Evolutionary conservation across 2,888 invertebrate genomes (phyloP).

Genomic region (Trichogramma dendrolimi): DNA sequence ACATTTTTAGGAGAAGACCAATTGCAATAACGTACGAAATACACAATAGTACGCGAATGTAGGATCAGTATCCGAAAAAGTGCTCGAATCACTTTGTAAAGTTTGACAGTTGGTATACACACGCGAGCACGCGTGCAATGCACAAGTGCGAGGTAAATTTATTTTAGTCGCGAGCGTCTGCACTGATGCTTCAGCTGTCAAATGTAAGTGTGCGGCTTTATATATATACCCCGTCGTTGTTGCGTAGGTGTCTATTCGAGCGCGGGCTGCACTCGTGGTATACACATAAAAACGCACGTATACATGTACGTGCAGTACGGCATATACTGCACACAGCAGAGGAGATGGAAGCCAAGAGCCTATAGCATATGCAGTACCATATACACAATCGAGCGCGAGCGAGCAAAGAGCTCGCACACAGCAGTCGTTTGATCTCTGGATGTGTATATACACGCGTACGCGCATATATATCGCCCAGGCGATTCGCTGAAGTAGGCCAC

Average conservation of each 20-base stretch:
- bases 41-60: too few relatives aligned
- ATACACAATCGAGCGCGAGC: too few relatives aligned
- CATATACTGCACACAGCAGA: too few relatives aligned
- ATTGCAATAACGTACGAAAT: too few relatives aligned
- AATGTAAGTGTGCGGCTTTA: too few relatives aligned
- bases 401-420: too few relatives aligned
- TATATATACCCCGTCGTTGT: not conserved
- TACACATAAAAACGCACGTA: not conserved
- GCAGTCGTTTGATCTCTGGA: not conserved
- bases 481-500: constrained; percentile 8
- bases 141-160: constrained; percentile 20
- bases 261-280: not conserved
- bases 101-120: constrained; percentile 21
- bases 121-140: too few relatives aligned
- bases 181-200: too few relatives aligned
- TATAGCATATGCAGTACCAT: too few relatives aligned
- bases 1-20: too few relatives aligned
- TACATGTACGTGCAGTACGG: too few relatives aligned
- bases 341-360: too few relatives aligned
- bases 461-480: constrained; percentile 6
- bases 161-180: constrained; percentile 8
- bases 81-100: constrained; percentile 15
- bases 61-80: not conserved
- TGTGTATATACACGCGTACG: not conserved
- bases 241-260: not conserved